Conservation (phyloP, 2,113 vertebrate species). For the Terrapene triunguis region DNA sequence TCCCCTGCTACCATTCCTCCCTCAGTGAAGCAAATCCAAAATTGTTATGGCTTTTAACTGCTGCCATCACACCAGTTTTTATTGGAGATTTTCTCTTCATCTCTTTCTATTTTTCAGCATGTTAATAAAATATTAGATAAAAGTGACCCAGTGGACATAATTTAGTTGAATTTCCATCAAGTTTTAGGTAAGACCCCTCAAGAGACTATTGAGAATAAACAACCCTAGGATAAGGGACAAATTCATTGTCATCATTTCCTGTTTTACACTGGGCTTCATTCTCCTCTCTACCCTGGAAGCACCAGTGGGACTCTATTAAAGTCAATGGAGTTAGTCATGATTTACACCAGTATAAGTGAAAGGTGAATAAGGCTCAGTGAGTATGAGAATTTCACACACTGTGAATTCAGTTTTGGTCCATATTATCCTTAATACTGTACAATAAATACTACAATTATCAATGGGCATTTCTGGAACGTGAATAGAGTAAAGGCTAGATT, state of each 20-base stretch:
- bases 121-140: not conserved
- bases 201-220: not conserved
- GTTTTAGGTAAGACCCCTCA: not conserved
- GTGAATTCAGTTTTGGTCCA: not conserved
- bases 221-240: not conserved
- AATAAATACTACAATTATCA: not conserved
- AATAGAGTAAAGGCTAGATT: not conserved
- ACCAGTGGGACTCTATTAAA: not conserved
- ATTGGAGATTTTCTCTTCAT: not conserved
- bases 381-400: not conserved
- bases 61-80: not conserved
- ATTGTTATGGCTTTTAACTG: not conserved
- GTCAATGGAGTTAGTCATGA: not conserved
- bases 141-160: not conserved
- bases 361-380: not conserved
- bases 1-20: not conserved
- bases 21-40: not conserved
- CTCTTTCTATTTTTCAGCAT: not conserved
- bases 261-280: not conserved
- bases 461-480: not conserved
- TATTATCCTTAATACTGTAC: not conserved
- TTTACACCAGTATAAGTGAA: not conserved
- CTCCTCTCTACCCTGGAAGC: not conserved
- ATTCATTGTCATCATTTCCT: not conserved
- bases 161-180: not conserved